Percentiles rank a stretch among this genome's conserved stretches.
These are phyloP conservation scores for Orcinus orca DNA, from an alignment of 2,113 vertebrate genomes.

Conservation along the genomic window DNA sequence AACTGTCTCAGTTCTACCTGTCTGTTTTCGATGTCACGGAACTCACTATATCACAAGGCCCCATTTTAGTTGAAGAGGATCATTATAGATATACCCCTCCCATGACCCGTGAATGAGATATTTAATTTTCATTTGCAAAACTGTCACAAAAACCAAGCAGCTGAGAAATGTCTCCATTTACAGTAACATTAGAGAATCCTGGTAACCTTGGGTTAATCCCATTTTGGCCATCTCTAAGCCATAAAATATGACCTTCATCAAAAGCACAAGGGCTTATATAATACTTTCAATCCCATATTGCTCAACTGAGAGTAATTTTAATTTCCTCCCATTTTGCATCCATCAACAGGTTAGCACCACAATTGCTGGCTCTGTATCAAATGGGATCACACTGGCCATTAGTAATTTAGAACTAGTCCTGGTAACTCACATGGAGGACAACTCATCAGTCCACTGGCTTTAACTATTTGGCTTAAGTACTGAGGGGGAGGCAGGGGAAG, in stretches of 20 bases:
- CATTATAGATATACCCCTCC: background rate
- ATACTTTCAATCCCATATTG: background rate
- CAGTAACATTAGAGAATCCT: background rate
- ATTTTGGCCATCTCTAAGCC: background rate
- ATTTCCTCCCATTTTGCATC: background rate
- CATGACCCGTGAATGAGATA: background rate
- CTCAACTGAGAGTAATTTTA: background rate
- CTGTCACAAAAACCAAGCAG: background rate
- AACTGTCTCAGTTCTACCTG: background rate
- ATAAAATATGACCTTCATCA: background rate
- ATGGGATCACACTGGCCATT: background rate
- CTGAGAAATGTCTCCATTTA: background rate
- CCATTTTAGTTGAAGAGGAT: background rate
- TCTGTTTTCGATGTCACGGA: background rate
- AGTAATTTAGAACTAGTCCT: conserved; percentile 15
- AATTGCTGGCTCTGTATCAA: background rate
- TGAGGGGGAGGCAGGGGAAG: rapidly evolving
- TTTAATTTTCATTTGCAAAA: conserved; percentile 28
- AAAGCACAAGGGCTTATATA: background rate
- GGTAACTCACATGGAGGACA: background rate
- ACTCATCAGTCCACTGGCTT: background rate
- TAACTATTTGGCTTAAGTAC: background rate
- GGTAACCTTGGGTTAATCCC: background rate
- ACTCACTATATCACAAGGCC: background rate
- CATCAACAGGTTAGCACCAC: background rate